Base-by-base conservation (phyloP, 2,113 vertebrate genomes). In the Corynorhinus townsendii region DNA sequence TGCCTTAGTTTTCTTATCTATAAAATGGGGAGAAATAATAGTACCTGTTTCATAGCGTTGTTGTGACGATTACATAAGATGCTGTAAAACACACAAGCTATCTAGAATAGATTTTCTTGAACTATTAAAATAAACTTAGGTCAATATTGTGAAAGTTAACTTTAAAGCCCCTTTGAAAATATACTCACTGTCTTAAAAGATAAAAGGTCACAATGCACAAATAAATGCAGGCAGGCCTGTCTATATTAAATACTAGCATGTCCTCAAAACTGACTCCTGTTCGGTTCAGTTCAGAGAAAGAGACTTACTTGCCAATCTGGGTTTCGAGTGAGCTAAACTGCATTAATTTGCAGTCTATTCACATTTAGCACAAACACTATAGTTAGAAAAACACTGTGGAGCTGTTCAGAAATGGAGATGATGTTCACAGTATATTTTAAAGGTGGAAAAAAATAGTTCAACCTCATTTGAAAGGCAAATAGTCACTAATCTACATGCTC, bases 321-420 rank as follows among this genome's bases (percentile, higher is more conserved):
- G 84, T 98, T 95, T 52, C 0, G 17, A 92, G 89, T 69, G 96
- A 94, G 82, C 75, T 95, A 89, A 95, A 77, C 84, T 91, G 90
- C 96, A 97, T 98, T 96, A 84, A 16, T 97, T 98, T 97, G 73
- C 94, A 95, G 95, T 95, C 97, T 97, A 33, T 93, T 93, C 96
- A 96, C 92, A 86, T 6, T 97, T 91, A 96, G 93, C 83, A 47
- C 97, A 97, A 98, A 97, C 98, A 96, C 96, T 79, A 89, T 82
- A 97, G 86, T 97, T 97, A 76, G 94, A 97, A 98, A 98, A 79
- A 95, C 95, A 66, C 59, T 79, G 77, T 94, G 66, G 94, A 96
- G 88, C 85, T 94, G 71, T 94, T 96, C 94, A 93, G 95, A 96
- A 97, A 92, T 72, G 90, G 95, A 95, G 95, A 96, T 95, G 82